Evolutionary conservation across 2,888 invertebrate species (phyloP).

Genomic region (Agonopterix heracliana): DNA sequence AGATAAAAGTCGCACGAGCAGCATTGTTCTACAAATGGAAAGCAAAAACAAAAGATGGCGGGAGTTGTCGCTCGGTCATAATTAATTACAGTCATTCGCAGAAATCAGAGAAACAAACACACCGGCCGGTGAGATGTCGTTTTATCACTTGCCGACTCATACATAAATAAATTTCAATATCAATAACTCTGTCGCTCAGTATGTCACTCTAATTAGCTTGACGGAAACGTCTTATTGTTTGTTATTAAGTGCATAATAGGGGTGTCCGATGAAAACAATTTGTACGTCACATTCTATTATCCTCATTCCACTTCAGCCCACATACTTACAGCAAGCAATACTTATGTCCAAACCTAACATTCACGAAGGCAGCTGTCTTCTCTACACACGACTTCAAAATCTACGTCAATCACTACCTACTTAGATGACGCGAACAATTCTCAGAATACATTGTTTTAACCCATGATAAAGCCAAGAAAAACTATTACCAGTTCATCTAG

Average conservation of each 20-base stretch:
- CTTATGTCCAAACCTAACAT: too few species aligned
- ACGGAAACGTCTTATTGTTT: slow-evolving; percentile 31
- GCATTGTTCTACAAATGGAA: slow-evolving; percentile 67
- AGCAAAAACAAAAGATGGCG: slow-evolving; percentile 57
- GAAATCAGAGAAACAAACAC: slow-evolving; percentile 58
- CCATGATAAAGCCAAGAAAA: too few species aligned
- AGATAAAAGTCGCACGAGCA: slow-evolving; percentile 57
- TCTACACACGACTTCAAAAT: too few species aligned
- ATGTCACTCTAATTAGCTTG: slow-evolving; percentile 39
- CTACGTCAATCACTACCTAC: too few species aligned
- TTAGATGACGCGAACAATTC: too few species aligned
- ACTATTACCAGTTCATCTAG: too few species aligned
- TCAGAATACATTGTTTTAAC: too few species aligned
- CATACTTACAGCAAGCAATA: too few species aligned
- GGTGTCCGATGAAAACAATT: neutral
- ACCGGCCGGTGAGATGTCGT: slow-evolving; percentile 45
- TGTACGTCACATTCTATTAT: too few species aligned
- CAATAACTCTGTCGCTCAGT: slow-evolving; percentile 32
- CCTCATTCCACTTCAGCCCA: too few species aligned
- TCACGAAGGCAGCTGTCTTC: too few species aligned
- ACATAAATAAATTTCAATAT: slow-evolving; percentile 55
- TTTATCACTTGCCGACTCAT: slow-evolving; percentile 54
- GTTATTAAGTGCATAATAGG: neutral
- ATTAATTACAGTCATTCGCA: slow-evolving; percentile 67
- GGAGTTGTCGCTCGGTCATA: slow-evolving; percentile 38